Percentiles rank a stretch among this genome's conserved stretches.
These are phyloP conservation scores for Petrocephalus microphthalmus DNA, from an alignment of 2,113 vertebrate species.

Conservation along the genomic window DNA sequence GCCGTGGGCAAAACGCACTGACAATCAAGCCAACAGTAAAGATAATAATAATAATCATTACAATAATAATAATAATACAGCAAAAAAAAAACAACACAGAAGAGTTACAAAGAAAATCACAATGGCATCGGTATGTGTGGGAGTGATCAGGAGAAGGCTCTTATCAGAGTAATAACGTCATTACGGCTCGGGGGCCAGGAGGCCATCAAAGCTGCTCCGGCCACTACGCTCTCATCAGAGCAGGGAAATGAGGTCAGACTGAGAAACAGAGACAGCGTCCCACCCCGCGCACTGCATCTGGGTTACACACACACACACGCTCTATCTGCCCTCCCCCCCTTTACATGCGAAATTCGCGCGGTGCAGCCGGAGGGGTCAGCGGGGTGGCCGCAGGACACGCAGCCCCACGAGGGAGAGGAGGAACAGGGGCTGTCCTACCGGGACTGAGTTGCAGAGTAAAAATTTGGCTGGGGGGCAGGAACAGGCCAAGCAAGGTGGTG, in stretches of 20 bases:
- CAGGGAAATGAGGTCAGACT: neutral
- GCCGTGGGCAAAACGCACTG: conserved; percentile 15
- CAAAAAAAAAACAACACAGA: conserved; percentile 46
- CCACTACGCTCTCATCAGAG: neutral
- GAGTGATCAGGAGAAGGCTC: conserved; percentile 51
- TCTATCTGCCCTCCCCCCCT: neutral
- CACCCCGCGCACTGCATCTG: too few relatives aligned
- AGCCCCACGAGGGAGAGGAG: neutral
- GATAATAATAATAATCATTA: conserved; percentile 33
- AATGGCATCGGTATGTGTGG: conserved; percentile 55
- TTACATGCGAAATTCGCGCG: neutral
- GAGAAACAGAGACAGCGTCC: neutral
- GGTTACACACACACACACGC: neutral
- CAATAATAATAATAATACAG: conserved; percentile 35
- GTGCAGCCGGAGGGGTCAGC: neutral
- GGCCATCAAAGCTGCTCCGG: conserved; percentile 57
- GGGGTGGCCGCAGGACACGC: neutral
- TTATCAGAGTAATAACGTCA: neutral
- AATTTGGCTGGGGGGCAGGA: too few relatives aligned
- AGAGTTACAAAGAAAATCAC: conserved; percentile 45
- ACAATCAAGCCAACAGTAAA: conserved; percentile 13
- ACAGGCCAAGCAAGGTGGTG: neutral
- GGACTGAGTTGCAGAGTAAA: neutral
- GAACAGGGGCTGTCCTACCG: neutral
- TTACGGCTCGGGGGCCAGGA: neutral